Conservation (phyloP, 2,797 vertebrate genomes). For the Oryzias dopingdopingensis region DNA sequence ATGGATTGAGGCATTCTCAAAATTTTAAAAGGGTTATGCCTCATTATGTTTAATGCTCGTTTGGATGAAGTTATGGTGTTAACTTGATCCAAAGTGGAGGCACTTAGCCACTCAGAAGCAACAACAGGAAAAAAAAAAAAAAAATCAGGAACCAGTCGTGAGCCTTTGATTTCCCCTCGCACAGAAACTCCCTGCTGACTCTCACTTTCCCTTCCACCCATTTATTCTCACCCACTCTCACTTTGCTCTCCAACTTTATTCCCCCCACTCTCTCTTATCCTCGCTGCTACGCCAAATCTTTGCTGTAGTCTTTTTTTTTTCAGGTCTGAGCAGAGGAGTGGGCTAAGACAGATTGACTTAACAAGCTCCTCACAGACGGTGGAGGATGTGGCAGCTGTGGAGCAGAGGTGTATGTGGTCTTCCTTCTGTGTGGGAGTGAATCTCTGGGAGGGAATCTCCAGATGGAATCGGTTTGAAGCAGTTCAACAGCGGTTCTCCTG, state of each 20-base stretch:
- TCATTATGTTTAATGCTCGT: constrained; percentile 1
- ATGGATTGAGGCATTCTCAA: constrained; percentile 28
- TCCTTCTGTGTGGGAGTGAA: constrained; percentile 64
- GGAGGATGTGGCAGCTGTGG: constrained; percentile 67
- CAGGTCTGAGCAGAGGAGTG: constrained; percentile 23
- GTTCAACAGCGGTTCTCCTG: constrained; percentile 56
- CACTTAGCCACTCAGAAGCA: constrained; percentile 46
- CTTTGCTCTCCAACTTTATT: constrained; percentile 60
- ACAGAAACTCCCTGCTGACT: constrained; percentile 42
- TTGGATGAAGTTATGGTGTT: constrained; percentile 6
- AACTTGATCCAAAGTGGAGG: constrained; percentile 23
- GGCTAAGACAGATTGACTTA: constrained; percentile 68
- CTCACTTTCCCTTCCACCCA: constrained; percentile 35
- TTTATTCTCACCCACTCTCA: constrained; percentile 49
- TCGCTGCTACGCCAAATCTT: constrained; percentile 50
- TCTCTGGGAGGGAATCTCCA: constrained; percentile 71
- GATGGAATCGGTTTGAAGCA: constrained; percentile 74
- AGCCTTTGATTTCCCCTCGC: constrained; percentile 62
- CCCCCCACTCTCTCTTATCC: constrained; percentile 50
- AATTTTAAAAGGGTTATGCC: constrained; percentile 21
- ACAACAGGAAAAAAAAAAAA: constrained; percentile 30
- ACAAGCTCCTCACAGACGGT: constrained; percentile 62
- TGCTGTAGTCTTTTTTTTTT: constrained; percentile 59
- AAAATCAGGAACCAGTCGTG: constrained; percentile 21
- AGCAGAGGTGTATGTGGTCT: constrained; percentile 56